These are phyloP conservation scores for Delphinus delphis DNA, from an alignment of 2,113 vertebrate species.

Conservation along the genomic window DNA sequence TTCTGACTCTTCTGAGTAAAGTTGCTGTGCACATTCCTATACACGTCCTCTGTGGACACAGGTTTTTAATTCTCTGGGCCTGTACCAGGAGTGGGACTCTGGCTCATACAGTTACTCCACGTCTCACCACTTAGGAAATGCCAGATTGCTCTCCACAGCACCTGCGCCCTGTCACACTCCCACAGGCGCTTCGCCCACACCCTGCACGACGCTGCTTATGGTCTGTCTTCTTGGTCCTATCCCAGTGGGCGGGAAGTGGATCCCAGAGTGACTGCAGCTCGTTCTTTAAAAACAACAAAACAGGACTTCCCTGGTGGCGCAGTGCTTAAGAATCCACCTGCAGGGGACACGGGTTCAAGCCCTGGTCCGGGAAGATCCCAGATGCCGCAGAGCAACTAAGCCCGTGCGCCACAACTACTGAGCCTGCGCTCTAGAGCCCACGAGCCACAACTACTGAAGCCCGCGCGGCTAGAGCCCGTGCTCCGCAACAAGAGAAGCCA, in stretches of 20 bases:
- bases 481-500: too few species aligned
- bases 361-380: background rate
- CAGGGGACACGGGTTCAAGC: background rate
- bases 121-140: background rate
- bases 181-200: too few species aligned
- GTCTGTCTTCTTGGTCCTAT: background rate
- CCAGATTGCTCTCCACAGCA: background rate
- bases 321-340: too few species aligned
- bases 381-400: background rate
- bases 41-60: background rate
- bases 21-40: background rate
- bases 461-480: fast-evolving
- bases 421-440: too few species aligned
- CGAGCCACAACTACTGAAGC: too few species aligned
- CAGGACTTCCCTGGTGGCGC: background rate
- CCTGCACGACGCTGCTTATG: background rate
- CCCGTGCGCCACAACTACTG: too few species aligned
- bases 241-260: background rate
- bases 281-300: background rate
- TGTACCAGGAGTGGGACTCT: background rate
- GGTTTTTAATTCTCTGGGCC: background rate
- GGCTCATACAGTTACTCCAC: background rate
- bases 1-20: too few species aligned
- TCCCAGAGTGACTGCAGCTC: background rate
- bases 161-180: background rate